Evolutionary conservation across 2,113 vertebrate genomes (phyloP), one percentile per base, ranked within the genome.

Genomic region (Rhombomys opimus): DNA sequence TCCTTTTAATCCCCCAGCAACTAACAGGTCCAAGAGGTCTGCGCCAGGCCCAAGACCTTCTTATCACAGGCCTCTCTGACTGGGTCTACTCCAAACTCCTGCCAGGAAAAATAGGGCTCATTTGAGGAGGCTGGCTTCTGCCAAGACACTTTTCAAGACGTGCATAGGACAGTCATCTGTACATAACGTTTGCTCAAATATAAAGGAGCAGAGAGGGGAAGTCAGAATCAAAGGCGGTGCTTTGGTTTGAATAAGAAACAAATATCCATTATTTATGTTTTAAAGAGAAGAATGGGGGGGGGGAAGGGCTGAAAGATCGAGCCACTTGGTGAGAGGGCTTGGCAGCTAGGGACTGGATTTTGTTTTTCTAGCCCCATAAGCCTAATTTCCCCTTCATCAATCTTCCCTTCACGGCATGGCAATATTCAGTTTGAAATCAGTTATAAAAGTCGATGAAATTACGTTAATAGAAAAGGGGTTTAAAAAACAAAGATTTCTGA

Each of bases 351-450:
- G 17, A 17, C 5, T 65, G 46, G 46, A 57, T 78, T 91, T 22
- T 12, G 30, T 22, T 6, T 35, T 14, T 54, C 22, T 9, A 73
- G 32, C 5, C 30, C 20, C 2, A 0, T 1, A 35, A 57, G 23
- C 17, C 20, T 22, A 52, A 30, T 78, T 91, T 73, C 10, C 35
- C 17, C 9, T 95, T 82, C 77, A 70, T n/a, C 12, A 9, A 18
- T 32, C 4, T 32, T 7, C 38, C 25, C 7, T 30, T 89, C 41
- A 81, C 50, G 52, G 52, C 20, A 12, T 52, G 93, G 82, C 46
- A 20, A 68, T 25, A 88, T 50, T n/a, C 30, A 75, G 50, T 84
- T 94, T 77, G 50, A 91, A 95, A 84, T 72, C 20, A 32, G 30
- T 1, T 17, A 38, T 61, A 87, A 78, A 81, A 84, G 7, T 76